These are phyloP conservation scores for Troilus luridus DNA, from an alignment of 2,888 invertebrate genomes.

Conservation along the genomic window DNA sequence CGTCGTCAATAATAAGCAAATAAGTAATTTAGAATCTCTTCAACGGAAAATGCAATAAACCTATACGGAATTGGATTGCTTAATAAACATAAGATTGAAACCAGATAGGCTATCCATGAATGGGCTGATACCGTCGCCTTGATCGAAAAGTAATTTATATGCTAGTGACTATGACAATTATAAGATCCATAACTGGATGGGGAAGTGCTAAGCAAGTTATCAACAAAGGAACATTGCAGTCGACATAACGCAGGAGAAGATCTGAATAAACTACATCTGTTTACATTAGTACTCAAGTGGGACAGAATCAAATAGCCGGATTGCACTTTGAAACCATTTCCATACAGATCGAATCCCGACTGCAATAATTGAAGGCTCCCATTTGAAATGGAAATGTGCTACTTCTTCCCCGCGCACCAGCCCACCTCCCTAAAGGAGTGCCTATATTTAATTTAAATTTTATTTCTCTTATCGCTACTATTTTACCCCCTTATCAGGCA, in stretches of 20 bases:
- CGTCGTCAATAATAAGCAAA: no score
- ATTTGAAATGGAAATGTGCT: constrained; percentile 30
- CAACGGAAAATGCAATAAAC: not conserved
- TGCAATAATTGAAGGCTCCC: constrained; percentile 36
- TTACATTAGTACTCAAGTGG: constrained; percentile 40
- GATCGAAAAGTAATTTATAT: constrained; percentile 27
- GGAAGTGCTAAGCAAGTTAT: constrained; percentile 37
- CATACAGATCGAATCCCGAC: constrained; percentile 21
- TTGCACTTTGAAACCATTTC: constrained; percentile 40
- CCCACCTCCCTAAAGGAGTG: not conserved
- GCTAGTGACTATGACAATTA: constrained; percentile 21
- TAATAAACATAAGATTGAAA: constrained; percentile 17
- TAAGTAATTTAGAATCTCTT: not conserved
- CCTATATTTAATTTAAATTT: constrained; percentile 39
- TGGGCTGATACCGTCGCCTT: not conserved
- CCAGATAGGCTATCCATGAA: not conserved
- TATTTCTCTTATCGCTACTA: constrained; percentile 15
- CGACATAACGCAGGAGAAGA: constrained; percentile 17
- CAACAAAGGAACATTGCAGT: constrained; percentile 3
- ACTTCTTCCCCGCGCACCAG: not conserved
- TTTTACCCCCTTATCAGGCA: not conserved
- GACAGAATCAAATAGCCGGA: constrained; percentile 39
- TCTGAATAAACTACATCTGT: constrained; percentile 38
- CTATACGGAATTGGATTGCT: not conserved
- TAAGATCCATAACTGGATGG: constrained; percentile 10